Conservation (phyloP, 2,797 vertebrate genomes). For the Sparidentex hasta region DNA sequence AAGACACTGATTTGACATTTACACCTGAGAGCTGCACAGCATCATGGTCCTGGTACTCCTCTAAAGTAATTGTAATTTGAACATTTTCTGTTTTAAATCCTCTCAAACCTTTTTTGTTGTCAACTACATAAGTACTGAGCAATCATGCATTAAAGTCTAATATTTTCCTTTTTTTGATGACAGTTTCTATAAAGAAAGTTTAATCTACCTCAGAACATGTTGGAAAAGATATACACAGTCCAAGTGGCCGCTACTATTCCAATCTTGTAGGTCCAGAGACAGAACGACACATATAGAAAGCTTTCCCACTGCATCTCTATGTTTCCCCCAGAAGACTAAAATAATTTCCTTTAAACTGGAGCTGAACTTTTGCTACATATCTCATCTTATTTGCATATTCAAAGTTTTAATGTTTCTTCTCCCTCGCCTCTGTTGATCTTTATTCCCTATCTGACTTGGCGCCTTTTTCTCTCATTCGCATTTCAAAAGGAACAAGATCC, state of each 20-base stretch:
- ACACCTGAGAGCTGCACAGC: neutral
- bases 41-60: neutral
- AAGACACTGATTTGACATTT: neutral
- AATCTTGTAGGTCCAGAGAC: neutral
- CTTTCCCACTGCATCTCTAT: neutral
- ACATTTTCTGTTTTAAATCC: neutral
- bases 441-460: neutral
- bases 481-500: conserved; percentile 30
- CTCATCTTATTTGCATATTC: conserved; percentile 17
- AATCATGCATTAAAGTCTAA: neutral
- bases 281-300: neutral
- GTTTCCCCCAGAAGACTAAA: conserved; percentile 13
- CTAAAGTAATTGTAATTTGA: neutral
- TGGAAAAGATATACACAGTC: neutral
- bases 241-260: neutral
- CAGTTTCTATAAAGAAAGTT: neutral
- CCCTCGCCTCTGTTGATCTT: conserved; percentile 13
- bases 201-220: neutral
- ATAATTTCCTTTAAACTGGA: neutral
- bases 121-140: neutral
- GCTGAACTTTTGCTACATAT: conserved; percentile 1
- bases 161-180: neutral
- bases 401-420: conserved; percentile 17
- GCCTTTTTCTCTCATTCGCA: conserved; percentile 6
- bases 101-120: neutral